phyloP scores from a whole-genome alignment of 2,888 invertebrate species.

The Drosophila pseudotakahashii region DNA sequence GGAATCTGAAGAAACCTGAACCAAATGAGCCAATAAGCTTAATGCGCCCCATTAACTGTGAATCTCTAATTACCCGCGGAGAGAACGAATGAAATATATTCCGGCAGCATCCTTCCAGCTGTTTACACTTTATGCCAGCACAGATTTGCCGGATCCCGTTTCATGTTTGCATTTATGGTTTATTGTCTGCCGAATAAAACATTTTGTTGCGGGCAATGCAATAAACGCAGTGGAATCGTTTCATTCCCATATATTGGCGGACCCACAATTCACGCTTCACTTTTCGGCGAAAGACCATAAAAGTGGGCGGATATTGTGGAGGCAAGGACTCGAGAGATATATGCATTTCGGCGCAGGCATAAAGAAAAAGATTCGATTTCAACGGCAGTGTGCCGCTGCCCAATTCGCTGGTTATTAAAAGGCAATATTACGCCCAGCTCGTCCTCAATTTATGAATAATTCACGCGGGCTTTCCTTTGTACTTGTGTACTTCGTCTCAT shows the following conservation, averaged over 20 bases:
- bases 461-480: slow-evolving; percentile 31
- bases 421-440: slow-evolving; percentile 34
- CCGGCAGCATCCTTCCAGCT: slow-evolving; percentile 18
- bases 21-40: slow-evolving; percentile 41
- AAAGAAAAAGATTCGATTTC: slow-evolving; percentile 27
- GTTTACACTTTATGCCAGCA: slow-evolving; percentile 17
- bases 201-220: slow-evolving; percentile 43
- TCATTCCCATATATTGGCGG: slow-evolving; percentile 19
- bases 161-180: slow-evolving; percentile 51
- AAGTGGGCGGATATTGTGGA: slow-evolving; percentile 4
- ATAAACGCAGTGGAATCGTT: slow-evolving; percentile 37
- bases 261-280: slow-evolving; percentile 15
- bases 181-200: slow-evolving; percentile 46
- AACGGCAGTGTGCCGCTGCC: slow-evolving; percentile 24
- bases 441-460: slow-evolving; percentile 34
- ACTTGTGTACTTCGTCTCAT: slow-evolving; percentile 7
- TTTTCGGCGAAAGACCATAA: slow-evolving; percentile 29
- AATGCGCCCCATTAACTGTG: slow-evolving; percentile 38
- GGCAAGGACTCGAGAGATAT: slow-evolving; percentile 21
- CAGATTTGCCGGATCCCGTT: slow-evolving; percentile 18
- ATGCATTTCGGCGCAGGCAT: slow-evolving; percentile 22
- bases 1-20: background rate
- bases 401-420: slow-evolving; percentile 41
- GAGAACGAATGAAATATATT: slow-evolving; percentile 12
- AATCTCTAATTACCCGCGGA: slow-evolving; percentile 55